phyloP scores from a whole-genome alignment of 1,140 invertebrate genomes.

The Saccostrea cuccullata region DNA sequence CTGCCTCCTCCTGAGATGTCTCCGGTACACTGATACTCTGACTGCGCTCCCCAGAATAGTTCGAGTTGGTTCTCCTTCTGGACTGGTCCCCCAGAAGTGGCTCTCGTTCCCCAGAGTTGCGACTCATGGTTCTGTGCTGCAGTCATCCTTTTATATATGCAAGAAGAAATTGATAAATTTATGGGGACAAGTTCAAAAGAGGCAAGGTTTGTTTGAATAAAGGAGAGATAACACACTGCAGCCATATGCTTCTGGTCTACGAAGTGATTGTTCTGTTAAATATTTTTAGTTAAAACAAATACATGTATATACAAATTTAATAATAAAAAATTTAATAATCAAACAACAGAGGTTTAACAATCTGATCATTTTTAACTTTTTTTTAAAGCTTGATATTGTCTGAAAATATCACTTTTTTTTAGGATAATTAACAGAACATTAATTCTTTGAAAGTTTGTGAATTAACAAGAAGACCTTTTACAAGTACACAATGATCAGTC shows the following conservation, averaged over 20 bases:
- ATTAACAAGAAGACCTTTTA: too few relatives aligned
- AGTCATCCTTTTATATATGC: conserved; percentile 35
- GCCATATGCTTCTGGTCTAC: neutral
- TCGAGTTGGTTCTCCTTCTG: neutral
- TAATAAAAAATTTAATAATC: too few relatives aligned
- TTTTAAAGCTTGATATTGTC: neutral
- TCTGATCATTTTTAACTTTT: neutral
- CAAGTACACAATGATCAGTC: too few relatives aligned
- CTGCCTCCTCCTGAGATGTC: neutral
- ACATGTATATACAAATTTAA: too few relatives aligned
- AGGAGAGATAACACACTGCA: neutral
- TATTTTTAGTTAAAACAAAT: too few relatives aligned
- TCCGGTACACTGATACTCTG: neutral
- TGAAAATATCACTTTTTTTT: too few relatives aligned
- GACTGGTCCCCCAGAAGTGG: conserved; percentile 49
- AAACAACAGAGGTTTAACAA: neutral
- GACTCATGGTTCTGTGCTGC: neutral
- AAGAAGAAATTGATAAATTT: conserved; percentile 24
- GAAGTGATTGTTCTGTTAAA: too few relatives aligned
- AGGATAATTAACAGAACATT: too few relatives aligned
- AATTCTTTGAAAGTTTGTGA: too few relatives aligned
- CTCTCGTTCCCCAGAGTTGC: conserved; percentile 44
- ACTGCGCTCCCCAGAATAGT: neutral
- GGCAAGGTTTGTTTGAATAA: neutral
- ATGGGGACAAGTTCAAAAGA: neutral